A percentile compares a stretch with the other conserved stretches of the same genome.
These are phyloP conservation scores for Caenorhabditis sp. DNA, from an alignment of 2,888 invertebrate genomes.

Conservation along the genomic window DNA sequence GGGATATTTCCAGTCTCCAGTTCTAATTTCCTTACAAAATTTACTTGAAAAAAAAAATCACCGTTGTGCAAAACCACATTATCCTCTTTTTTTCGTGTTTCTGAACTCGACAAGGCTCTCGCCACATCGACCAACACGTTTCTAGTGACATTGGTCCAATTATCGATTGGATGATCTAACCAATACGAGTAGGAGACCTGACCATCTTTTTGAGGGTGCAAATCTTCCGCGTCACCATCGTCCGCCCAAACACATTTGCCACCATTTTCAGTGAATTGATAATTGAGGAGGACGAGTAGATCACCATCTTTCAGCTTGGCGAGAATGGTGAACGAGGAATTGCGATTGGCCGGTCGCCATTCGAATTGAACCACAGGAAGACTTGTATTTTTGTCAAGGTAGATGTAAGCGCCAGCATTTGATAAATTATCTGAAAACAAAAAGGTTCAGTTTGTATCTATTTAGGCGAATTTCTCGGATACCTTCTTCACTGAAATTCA, in stretches of 20 bases:
- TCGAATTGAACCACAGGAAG: slow-evolving; percentile 50
- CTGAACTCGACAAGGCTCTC: slow-evolving; percentile 51
- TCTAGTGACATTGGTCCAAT: slow-evolving; percentile 50
- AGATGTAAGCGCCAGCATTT: slow-evolving; percentile 53
- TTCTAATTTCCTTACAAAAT: too few relatives aligned
- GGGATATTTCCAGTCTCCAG: too few relatives aligned
- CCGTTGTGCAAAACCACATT: slow-evolving; percentile 46
- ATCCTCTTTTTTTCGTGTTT: slow-evolving; percentile 31
- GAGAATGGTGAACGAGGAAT: slow-evolving; percentile 55
- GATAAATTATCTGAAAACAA: slow-evolving; percentile 43
- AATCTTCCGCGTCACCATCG: slow-evolving; percentile 31
- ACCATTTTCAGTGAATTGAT: slow-evolving; percentile 39
- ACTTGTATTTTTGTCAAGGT: slow-evolving; percentile 41
- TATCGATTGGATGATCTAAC: slow-evolving; percentile 25
- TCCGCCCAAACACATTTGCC: slow-evolving; percentile 49
- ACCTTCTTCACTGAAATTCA: slow-evolving; percentile 51
- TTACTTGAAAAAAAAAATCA: too few relatives aligned
- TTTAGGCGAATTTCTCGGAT: too few relatives aligned
- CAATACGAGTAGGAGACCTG: slow-evolving; percentile 52
- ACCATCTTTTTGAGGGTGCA: slow-evolving; percentile 26
- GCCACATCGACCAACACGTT: slow-evolving; percentile 60
- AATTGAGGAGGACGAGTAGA: slow-evolving; percentile 54
- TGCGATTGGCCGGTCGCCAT: slow-evolving; percentile 47
- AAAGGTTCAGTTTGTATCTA: too few relatives aligned
- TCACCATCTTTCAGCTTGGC: slow-evolving; percentile 38